Conservation (phyloP, 1,140 invertebrate genomes). For the Papilio polytes region DNA sequence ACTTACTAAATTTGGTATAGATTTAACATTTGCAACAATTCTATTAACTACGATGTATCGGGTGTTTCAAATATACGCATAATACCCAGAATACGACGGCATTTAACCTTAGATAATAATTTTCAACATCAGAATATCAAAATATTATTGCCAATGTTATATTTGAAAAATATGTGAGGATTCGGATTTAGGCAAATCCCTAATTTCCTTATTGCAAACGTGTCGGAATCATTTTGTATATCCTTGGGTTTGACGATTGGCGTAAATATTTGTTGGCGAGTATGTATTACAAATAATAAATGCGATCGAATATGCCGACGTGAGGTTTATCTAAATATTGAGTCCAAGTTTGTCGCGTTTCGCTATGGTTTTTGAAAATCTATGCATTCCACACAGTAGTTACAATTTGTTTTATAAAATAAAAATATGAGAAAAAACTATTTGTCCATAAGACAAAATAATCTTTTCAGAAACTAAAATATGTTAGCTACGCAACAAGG, state of each 20-base stretch:
- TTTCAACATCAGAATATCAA: not conserved
- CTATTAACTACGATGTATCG: too few species aligned
- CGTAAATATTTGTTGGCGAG: not conserved
- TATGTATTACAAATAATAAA: not conserved
- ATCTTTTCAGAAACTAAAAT: not conserved
- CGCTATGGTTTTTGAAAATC: not conserved
- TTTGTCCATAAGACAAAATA: too few species aligned
- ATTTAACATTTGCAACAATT: not conserved
- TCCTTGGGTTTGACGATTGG: not conserved
- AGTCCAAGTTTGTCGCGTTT: not conserved
- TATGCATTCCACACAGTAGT: not conserved
- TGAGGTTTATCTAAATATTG: not conserved
- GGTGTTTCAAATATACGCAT: too few species aligned
- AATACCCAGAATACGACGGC: not conserved
- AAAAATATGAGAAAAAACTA: too few species aligned
- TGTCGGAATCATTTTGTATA: not conserved
- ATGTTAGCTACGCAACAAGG: not conserved
- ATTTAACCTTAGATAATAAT: not conserved
- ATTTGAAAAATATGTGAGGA: not conserved
- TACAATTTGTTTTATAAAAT: too few species aligned
- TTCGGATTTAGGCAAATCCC: not conserved
- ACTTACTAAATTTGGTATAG: not conserved
- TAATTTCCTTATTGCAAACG: not conserved
- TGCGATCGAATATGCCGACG: not conserved
- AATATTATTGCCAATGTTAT: not conserved